These are phyloP conservation scores for Dynastes maya DNA, from an alignment of 2,888 invertebrate species.

Conservation along the genomic window DNA sequence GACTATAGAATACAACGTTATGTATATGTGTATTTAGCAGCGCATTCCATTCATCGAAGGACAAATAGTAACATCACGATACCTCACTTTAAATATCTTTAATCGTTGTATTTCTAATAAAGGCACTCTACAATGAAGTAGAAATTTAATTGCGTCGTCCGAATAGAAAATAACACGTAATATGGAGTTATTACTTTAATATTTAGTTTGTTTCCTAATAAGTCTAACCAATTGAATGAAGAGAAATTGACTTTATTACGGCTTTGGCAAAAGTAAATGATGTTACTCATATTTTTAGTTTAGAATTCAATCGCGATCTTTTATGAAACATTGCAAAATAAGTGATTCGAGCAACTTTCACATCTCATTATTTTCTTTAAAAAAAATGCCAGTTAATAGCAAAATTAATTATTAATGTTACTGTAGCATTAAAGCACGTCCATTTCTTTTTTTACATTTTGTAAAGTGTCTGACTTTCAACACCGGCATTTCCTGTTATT, in stretches of 20 bases:
- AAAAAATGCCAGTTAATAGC: no score
- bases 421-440: no score
- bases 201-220: not conserved
- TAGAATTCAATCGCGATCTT: no score
- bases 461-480: no score
- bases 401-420: no score
- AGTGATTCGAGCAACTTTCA: no score
- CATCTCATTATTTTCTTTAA: no score
- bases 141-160: slow-evolving; percentile 8
- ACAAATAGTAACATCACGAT: not conserved
- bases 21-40: not conserved
- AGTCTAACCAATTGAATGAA: not conserved
- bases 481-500: no score
- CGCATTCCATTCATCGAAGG: not conserved
- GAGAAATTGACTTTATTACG: not conserved
- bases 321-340: no score
- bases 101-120: not conserved
- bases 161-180: no score
- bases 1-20: not conserved
- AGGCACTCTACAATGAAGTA: not conserved
- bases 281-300: no score
- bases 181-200: not conserved
- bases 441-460: no score
- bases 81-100: not conserved
- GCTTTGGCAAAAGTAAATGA: not conserved